Percentiles rank a stretch among this genome's conserved stretches.
Conservation (phyloP, 2,113 vertebrate genomes). For the Pygathrix nemaeus region DNA sequence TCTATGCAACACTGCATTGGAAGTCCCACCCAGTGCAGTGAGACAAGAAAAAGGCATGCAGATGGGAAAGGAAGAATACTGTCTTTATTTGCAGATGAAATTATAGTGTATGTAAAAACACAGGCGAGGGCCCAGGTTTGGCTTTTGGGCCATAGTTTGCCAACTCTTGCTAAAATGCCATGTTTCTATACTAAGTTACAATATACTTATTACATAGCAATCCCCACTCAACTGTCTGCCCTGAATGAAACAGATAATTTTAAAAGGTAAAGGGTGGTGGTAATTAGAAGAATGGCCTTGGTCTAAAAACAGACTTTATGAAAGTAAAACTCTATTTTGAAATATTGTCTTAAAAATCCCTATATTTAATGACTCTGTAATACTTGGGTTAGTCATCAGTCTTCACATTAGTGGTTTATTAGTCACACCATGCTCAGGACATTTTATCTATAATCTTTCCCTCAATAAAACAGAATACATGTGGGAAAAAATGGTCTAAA, state of each 20-base stretch:
- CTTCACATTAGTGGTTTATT: neutral
- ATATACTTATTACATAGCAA: neutral
- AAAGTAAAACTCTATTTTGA: slow-evolving; percentile 8
- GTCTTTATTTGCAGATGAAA: neutral
- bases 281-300: neutral
- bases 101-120: neutral
- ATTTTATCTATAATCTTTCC: neutral
- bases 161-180: neutral
- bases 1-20: neutral
- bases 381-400: neutral
- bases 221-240: neutral
- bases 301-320: neutral
- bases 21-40: neutral
- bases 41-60: neutral
- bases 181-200: slow-evolving; percentile 4
- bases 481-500: slow-evolving; percentile 1
- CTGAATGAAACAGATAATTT: neutral
- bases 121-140: neutral
- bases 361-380: neutral
- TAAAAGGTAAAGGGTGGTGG: slow-evolving; percentile 34
- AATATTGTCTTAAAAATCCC: neutral
- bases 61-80: neutral
- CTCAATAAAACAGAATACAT: neutral
- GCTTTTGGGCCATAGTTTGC: neutral
- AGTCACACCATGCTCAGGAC: neutral